These are phyloP conservation scores for cattle (Bos taurus) DNA, from an alignment of 2,113 vertebrate genomes.

Conservation along the genomic window ARS-UCD2.0 NC_037348.1:42992001-42992500, in stretches of 20 bases:
- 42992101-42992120: constrained; percentile 14
- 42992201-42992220: background rate
- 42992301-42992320: constrained; percentile 15
- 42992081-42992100: constrained; percentile 21
- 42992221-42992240: constrained; percentile 54
- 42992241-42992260: constrained; percentile 51
- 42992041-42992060: background rate
- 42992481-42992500: background rate
- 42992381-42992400: constrained; percentile 40
- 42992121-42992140: background rate
- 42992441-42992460: background rate
- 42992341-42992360: constrained; percentile 24
- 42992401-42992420: constrained; percentile 21
- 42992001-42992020: constrained; percentile 40
- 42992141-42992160: background rate
- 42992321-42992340: constrained; percentile 27
- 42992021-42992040: background rate
- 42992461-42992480: background rate
- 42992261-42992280: constrained; percentile 8
- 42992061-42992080: constrained; percentile 22
- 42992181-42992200: background rate
- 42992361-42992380: background rate
- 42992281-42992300: constrained; percentile 34
- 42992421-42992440: constrained; percentile 11
- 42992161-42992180: constrained; percentile 19